Evolutionary conservation across 1,140 invertebrate genomes (phyloP), one percentile per base, ranked within the genome.

Genomic region (Laupala kohalensis): DNA sequence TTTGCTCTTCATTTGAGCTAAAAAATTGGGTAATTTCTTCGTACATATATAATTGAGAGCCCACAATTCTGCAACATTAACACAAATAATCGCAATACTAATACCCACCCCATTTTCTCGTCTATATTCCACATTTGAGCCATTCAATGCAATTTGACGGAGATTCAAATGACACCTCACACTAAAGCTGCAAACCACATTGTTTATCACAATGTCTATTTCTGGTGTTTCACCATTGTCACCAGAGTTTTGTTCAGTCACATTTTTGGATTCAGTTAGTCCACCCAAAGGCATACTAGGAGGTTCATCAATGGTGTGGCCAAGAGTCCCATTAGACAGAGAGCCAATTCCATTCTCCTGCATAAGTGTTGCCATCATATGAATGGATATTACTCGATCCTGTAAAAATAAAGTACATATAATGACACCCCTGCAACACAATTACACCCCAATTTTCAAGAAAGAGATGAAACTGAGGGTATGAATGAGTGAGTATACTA

Each of bases 101-200:
- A 53, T 53, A 81, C 83, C 82, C 81, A 92, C 90, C 77, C 95
- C 95, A 82, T 96, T 94, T 84, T 97, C 95, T 78, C 94, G 88
- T 73, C 92, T 89, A 80, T 95, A 99, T 79, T 97, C 96, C 37
- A 99, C 97, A 85, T 99, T 97, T 67, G 87, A 83, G 75, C 95
- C 96, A 76, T 91, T 90, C 75, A 94, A 85, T 65, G 97, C 97
- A 75, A 99, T 96, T 79, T 94, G 90, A 78, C 94, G 88, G 75
- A 99, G 85, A 86, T 99, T 97, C 74, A 99, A 85, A 84, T 99
- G 96, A 83, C 97, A 98, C 77, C 94, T 87, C 70, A 98, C 93
- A 85, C 90, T 96, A 84, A 98, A 99, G 82, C 92, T 97, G 82
- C 95, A 97, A 74, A 99, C 96, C 76, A 99, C 96, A 88, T 99